Evolutionary conservation across 2,888 invertebrate species (phyloP), one percentile per base, ranked within the genome.

Genomic region (Caenorhabditis wallacei): DNA sequence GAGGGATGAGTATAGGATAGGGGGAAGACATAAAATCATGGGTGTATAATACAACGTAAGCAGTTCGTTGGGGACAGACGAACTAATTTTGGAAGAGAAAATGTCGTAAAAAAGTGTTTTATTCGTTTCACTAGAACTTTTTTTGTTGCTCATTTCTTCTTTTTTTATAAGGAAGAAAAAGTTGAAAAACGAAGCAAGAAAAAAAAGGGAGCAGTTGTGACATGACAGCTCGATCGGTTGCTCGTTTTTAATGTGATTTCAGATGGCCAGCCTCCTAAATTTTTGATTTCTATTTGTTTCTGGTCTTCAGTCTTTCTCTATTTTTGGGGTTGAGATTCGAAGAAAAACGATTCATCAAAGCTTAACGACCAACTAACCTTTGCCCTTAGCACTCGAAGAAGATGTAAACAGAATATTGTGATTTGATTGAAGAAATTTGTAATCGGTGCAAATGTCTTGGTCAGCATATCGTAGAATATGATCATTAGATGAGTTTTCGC

Each of bases 331-430:
- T 35, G n/a, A n/a, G n/a, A n/a, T n/a, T n/a, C n/a, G n/a, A n/a
- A 40, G 35, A 26, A 69, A 56, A 40, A 61, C 8, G 8, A 8
- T 43, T 51, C 71, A 61, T 53, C 53, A 63, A 63, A 72, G 71
- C 61, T 53, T 37, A 71, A 61, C 18, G 35, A 70, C 46, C 24
- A 46, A 75, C 76, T 54, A 35, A 78, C 78, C 78, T 78, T 78
- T 46, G 78, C 78, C n/a, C 78, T 61, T 5, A 78, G 22, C 10
- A 69, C 78, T 0, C 43, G 61, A 0, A 78, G 54, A 5, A 68
- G 68, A 16, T 78, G 69, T n/a, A 78, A 18, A 46, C 78, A 78
- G 78, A 78, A 78, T 54, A 68, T 51, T 35, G 78, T 78, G 40
- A 69, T 16, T 46, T 78, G 78, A 37, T 35, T 69, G 69, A 61